Evolutionary conservation across 1,140 invertebrate genomes (phyloP), one percentile per base, ranked within the genome.

Genomic region (Contarinia nasturtii): DNA sequence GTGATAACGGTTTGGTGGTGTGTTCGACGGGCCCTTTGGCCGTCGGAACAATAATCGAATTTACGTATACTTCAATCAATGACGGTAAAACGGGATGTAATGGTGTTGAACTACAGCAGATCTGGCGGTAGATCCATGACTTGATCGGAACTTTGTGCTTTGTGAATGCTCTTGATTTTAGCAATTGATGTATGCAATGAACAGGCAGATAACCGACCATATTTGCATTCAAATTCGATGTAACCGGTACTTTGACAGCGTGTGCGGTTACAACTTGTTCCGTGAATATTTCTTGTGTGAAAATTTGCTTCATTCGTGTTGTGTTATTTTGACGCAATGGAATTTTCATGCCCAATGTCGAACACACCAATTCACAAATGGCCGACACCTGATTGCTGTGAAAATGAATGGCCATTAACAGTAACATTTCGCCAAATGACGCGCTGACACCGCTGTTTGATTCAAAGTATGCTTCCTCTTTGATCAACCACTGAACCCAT

Each of bases 251-350:
- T 60, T 90, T 90, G 0, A 96, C 86, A 1, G 93, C 93, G 68
- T 95, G 91, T 17, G 88, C 74, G 0, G 92, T 91, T 1, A 98
- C 89, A 33, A 96, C 89, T 71, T 95, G 90, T 66, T 98, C 92
- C 1, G 90, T 95, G 60, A 98, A 97, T 52, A 98, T 88, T 60
- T 97, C 91, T 57, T 93, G 88, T 2, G 86, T 96, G 57, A 98
- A 96, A 22, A 96, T 88, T 55, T 88, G 84, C 57, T 93, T 92
- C 66, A 97, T 89, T 45, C 86, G 72, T 0, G 82, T 82, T 51
- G 96, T 76, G 57, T 86, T 89, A 59, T 91, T 94, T 0, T 86
- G 83, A 45, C 92, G 70, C 7, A 94, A 89, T 0, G 84, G 77
- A 52, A 96, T 83, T 64, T 93, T 91, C 88, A 97, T 95, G 1